Conservation (phyloP, 2,888 invertebrate species). For the Brenthis hecate region DNA sequence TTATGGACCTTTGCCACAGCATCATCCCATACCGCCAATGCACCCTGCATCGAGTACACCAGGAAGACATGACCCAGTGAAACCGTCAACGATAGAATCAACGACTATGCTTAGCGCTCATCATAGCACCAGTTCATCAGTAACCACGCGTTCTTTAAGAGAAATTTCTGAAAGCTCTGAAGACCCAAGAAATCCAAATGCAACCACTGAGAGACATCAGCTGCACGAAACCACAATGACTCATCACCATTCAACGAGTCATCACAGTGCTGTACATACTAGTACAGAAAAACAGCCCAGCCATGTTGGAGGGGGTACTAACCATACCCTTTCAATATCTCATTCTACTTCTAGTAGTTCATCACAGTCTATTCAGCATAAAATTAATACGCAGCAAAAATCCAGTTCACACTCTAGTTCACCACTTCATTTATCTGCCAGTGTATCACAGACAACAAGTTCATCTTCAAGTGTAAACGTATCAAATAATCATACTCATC, state of each 20-base stretch:
- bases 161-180: constrained; percentile 82
- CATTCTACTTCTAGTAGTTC: constrained; percentile 86
- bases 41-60: constrained; percentile 74
- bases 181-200: constrained; percentile 72
- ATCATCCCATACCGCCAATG: constrained; percentile 88
- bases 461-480: constrained; percentile 79
- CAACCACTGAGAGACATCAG: constrained; percentile 82
- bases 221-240: constrained; percentile 85
- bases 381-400: constrained; percentile 81
- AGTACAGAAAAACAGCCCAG: constrained; percentile 84
- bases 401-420: constrained; percentile 73
- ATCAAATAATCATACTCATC: constrained; percentile 85
- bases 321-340: constrained; percentile 84
- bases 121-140: constrained; percentile 86
- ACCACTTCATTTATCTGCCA: constrained; percentile 80
- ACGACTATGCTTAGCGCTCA: constrained; percentile 87
- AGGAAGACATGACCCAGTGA: constrained; percentile 76
- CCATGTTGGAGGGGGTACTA: constrained; percentile 77
- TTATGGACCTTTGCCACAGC: constrained; percentile 87
- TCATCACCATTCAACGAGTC: constrained; percentile 85
- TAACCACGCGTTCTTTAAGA: constrained; percentile 85
- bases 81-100: constrained; percentile 82
- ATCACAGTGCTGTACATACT: constrained; percentile 85
- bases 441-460: constrained; percentile 79
- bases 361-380: constrained; percentile 85